Percentiles rank a stretch among this genome's conserved stretches.
phyloP scores from a whole-genome alignment of 2,113 vertebrate genomes.

The Anoura caudifer region DNA sequence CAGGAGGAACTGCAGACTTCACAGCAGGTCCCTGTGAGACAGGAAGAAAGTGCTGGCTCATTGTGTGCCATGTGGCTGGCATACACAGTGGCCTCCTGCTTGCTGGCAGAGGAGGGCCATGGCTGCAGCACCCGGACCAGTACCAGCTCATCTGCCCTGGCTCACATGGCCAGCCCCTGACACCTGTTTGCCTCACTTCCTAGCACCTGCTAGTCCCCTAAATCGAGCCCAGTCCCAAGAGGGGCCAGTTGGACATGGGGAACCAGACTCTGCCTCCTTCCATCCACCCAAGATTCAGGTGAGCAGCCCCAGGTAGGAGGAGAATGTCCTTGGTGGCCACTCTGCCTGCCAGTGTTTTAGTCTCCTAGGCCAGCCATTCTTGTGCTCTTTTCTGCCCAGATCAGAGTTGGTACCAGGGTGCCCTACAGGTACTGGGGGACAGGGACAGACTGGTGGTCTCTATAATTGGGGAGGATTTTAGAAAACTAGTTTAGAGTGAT shows the following conservation, averaged over 20 bases:
- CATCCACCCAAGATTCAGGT: constrained; percentile 41
- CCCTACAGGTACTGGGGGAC: background rate
- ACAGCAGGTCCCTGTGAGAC: background rate
- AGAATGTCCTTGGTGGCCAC: no score
- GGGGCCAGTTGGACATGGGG: background rate
- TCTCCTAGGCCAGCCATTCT: background rate
- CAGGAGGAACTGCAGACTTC: background rate
- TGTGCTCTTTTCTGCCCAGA: background rate
- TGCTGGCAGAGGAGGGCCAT: background rate
- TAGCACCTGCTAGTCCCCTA: background rate
- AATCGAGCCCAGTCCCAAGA: background rate
- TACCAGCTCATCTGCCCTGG: background rate
- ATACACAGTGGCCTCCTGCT: background rate
- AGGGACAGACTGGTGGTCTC: background rate
- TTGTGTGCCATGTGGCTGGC: background rate
- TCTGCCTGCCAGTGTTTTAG: background rate
- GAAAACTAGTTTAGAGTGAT: background rate
- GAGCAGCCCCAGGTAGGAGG: background rate
- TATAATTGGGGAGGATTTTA: background rate
- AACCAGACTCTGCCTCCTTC: background rate
- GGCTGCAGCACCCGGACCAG: background rate
- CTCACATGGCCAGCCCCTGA: background rate
- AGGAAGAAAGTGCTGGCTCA: background rate
- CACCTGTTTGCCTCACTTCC: background rate
- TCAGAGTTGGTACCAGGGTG: background rate